A percentile compares a stretch with the other conserved stretches of the same genome.
Conservation (phyloP, 2,797 vertebrate species). For the Sebastes jordani region DNA sequence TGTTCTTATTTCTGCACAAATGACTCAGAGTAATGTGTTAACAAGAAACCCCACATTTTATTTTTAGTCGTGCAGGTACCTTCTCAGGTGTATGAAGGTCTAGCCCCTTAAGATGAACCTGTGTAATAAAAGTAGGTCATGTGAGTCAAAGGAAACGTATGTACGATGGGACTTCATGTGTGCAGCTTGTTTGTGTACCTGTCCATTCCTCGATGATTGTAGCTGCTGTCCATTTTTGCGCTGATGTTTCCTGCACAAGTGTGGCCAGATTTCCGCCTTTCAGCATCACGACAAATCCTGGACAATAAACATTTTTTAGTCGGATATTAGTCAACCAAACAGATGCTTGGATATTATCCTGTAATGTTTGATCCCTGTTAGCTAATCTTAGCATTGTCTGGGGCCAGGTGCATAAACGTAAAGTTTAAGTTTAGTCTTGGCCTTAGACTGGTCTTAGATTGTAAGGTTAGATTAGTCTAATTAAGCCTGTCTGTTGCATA, state of each 20-base stretch:
- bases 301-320: background rate
- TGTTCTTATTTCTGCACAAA: background rate
- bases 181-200: conserved; percentile 33
- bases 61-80: background rate
- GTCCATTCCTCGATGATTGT: conserved; percentile 47
- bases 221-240: conserved; percentile 34
- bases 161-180: background rate
- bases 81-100: background rate
- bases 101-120: conserved; percentile 57
- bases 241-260: conserved; percentile 13
- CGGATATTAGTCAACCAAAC: background rate
- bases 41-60: background rate
- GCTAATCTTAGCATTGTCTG: background rate
- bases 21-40: background rate
- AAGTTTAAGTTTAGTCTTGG: no score
- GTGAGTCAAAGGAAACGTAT: background rate
- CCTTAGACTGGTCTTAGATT: no score
- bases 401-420: no score
- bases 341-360: background rate
- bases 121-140: conserved; percentile 26
- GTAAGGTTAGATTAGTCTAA: no score
- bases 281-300: conserved; percentile 55
- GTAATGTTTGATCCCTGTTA: background rate
- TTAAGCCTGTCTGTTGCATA: no score
- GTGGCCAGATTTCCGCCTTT: background rate